A percentile compares a stretch with the other conserved stretches of the same genome.
Evolutionary conservation across 2,113 vertebrate genomes (phyloP).

Genomic region (Phocoena sinus): DNA sequence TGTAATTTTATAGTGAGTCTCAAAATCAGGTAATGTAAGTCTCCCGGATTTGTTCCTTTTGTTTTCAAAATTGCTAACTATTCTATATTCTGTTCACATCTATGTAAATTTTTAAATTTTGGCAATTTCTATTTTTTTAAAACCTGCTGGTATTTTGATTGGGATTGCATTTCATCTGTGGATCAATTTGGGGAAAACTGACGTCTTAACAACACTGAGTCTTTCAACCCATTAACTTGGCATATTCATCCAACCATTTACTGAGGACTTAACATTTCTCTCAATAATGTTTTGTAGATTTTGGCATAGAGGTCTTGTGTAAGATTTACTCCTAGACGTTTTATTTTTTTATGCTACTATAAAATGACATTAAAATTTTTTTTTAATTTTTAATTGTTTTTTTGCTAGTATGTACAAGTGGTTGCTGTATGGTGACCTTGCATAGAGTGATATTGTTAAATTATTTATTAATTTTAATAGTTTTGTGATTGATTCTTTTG

Average conservation of each 20-base stretch:
- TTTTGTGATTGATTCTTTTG: not conserved
- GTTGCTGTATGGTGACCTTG: not conserved
- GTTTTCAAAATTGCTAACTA: not conserved
- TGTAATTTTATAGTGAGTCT: slow-evolving; percentile 15
- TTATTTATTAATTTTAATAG: slow-evolving; percentile 45
- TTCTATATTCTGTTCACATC: not conserved
- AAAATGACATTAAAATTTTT: not conserved
- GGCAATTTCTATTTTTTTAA: not conserved
- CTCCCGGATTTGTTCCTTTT: not conserved
- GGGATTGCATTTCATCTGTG: not conserved
- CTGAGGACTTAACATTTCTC: not conserved
- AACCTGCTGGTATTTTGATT: not conserved
- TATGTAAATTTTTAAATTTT: slow-evolving; percentile 13
- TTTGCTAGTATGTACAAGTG: not conserved
- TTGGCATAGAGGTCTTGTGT: not conserved
- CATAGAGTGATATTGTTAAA: not conserved
- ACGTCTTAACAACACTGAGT: not conserved
- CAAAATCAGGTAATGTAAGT: not conserved
- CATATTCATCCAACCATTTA: not conserved
- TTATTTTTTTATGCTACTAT: not conserved
- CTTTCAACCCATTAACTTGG: not conserved
- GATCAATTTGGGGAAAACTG: not conserved
- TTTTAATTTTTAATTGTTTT: not conserved
- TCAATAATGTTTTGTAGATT: not conserved
- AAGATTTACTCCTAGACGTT: not conserved